Evolutionary conservation across 2,113 vertebrate species (phyloP).

Genomic region (Chlorodrepanis virens): DNA sequence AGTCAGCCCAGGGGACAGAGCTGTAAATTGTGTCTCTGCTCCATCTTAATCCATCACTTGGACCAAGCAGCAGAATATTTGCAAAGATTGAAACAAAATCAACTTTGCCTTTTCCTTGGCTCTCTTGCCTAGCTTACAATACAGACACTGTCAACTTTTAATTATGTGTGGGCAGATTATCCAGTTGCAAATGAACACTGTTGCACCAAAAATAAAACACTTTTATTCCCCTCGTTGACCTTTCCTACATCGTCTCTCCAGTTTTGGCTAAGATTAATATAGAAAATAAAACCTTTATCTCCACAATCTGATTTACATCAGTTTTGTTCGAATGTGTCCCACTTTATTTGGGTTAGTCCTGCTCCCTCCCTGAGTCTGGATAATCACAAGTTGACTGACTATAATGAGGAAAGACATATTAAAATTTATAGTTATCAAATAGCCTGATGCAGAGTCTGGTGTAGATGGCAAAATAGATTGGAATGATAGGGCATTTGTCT

Average conservation of each 20-base stretch:
- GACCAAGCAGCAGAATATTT: not conserved
- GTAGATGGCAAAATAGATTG: conserved; percentile 23
- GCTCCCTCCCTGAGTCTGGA: not conserved
- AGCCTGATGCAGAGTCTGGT: conserved; percentile 29
- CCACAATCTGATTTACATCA: not conserved
- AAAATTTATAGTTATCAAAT: conserved; percentile 49
- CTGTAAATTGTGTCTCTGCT: conserved; percentile 29
- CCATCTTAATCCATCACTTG: conserved; percentile 40
- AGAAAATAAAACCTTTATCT: not conserved
- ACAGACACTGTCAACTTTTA: not conserved
- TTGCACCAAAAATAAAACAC: not conserved
- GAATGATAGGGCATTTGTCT: conserved; percentile 57
- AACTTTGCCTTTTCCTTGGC: not conserved
- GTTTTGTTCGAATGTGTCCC: not conserved
- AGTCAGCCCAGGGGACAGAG: conserved; percentile 19
- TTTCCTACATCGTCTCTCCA: not conserved
- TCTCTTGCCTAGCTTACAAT: not conserved
- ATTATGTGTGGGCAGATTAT: not conserved
- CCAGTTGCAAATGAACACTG: not conserved
- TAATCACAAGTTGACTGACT: conserved; percentile 30
- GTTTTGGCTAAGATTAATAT: not conserved
- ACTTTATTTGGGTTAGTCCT: not conserved
- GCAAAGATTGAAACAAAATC: not conserved
- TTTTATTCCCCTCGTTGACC: not conserved
- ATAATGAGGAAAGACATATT: not conserved